phyloP scores from a whole-genome alignment of 2,113 vertebrate genomes.

The Chlamydotis undulata region DNA sequence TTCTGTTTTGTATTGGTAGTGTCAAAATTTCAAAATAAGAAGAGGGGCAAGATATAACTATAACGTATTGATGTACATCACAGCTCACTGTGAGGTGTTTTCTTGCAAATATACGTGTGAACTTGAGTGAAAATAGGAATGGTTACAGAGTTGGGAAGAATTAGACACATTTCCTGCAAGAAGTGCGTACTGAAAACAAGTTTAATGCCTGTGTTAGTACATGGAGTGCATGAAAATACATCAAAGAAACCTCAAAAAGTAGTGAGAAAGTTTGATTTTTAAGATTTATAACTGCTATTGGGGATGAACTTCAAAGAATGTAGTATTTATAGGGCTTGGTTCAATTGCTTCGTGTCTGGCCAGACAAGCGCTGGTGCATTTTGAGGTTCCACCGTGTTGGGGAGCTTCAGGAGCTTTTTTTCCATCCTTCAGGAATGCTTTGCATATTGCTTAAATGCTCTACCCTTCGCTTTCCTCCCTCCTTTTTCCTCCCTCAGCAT shows the following conservation, averaged over 20 bases:
- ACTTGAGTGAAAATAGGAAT: background rate
- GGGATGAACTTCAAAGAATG: background rate
- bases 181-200: background rate
- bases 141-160: background rate
- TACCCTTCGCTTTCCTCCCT: background rate
- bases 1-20: background rate
- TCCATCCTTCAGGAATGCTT: background rate
- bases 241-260: background rate
- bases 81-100: background rate
- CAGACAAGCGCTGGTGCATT: background rate
- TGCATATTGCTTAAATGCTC: background rate
- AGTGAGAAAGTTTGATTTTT: background rate
- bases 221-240: background rate
- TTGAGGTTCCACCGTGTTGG: background rate
- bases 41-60: background rate
- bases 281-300: background rate
- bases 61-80: background rate
- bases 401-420: background rate
- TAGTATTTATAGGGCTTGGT: no score
- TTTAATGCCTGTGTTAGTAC: background rate
- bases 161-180: rapidly evolving
- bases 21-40: background rate
- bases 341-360: no score
- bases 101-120: background rate
- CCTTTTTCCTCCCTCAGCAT: background rate